A percentile compares a stretch with the other conserved stretches of the same genome.
Conservation (phyloP, 2,113 vertebrate genomes). For the Carollia perspicillata region DNA sequence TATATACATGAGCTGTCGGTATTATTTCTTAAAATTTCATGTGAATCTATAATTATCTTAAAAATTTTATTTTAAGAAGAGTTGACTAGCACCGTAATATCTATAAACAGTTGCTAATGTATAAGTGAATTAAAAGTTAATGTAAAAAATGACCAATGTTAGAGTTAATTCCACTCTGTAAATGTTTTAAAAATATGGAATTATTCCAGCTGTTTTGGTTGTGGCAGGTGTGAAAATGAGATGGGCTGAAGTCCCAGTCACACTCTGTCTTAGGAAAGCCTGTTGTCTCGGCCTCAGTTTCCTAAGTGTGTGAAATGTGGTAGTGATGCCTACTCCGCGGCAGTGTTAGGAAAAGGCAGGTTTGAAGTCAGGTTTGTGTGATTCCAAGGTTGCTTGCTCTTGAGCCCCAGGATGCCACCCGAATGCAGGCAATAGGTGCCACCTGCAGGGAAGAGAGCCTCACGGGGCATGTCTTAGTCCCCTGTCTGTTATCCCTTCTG, state of each 20-base stretch:
- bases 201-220: background rate
- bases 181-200: background rate
- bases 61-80: background rate
- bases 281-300: background rate
- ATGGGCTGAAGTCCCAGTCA: background rate
- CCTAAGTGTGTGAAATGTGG: background rate
- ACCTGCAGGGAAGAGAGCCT: background rate
- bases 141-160: background rate
- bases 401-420: rapidly evolving
- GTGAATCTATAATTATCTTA: background rate
- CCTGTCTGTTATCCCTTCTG: background rate
- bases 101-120: background rate
- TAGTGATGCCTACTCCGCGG: background rate
- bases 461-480: background rate
- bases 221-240: background rate
- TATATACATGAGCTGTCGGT: background rate
- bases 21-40: background rate
- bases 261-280: background rate
- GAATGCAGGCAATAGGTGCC: background rate
- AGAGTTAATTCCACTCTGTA: background rate
- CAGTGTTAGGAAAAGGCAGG: background rate
- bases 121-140: background rate
- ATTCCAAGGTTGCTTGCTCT: background rate
- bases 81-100: background rate
- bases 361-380: background rate